phyloP scores from a whole-genome alignment of 2,113 vertebrate species.

The Lichenostomus cassidix region DNA sequence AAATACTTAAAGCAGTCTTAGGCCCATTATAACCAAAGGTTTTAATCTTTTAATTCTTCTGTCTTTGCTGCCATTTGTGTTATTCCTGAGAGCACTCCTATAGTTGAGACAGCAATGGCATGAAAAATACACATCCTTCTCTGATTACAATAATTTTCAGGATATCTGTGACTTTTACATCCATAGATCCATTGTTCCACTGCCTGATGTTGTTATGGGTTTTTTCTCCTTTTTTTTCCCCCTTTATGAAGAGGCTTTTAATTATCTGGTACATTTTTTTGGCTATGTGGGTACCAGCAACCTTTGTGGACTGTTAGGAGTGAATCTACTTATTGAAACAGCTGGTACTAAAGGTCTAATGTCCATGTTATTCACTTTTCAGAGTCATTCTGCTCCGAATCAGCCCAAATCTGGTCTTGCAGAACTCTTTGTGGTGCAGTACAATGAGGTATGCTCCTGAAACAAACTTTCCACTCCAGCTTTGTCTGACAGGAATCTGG shows the following conservation, averaged over 20 bases:
- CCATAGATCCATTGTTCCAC: background rate
- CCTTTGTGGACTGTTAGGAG: background rate
- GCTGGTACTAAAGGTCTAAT: background rate
- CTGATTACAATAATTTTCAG: background rate
- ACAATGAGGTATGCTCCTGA: background rate
- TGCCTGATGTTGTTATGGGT: background rate
- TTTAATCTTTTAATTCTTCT: background rate
- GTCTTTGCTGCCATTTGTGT: background rate
- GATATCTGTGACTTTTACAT: background rate
- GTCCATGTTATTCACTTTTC: background rate
- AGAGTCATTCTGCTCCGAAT: background rate
- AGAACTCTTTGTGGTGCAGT: background rate
- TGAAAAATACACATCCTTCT: background rate
- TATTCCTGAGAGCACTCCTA: background rate
- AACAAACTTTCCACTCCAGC: background rate
- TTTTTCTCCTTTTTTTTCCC: accelerated
- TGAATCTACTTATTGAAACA: background rate
- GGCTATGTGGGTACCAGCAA: background rate
- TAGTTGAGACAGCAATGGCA: background rate
- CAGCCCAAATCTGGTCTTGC: background rate
- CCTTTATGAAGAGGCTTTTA: background rate
- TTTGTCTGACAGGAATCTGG: background rate
- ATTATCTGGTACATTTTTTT: background rate
- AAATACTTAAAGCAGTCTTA: background rate
- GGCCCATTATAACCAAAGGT: background rate